Base-by-base conservation (phyloP, 1,140 invertebrate genomes). In the Drosophila guanche region DNA sequence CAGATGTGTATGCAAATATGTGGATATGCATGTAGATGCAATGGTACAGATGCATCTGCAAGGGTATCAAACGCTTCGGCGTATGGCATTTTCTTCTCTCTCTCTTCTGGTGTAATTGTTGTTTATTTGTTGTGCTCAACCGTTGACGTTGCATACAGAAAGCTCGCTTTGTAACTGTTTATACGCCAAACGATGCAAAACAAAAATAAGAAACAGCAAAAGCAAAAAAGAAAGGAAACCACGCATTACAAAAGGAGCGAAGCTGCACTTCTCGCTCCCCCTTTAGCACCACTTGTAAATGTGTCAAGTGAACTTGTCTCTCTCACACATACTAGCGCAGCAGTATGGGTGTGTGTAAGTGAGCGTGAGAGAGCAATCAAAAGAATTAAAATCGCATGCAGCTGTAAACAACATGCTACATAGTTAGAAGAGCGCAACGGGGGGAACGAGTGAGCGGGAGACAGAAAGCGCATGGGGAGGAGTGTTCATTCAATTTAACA, bases 71-170 rank as follows among this genome's bases (percentile, higher is more conserved):
- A 12, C 10, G 4, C 10, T 37, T 37, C 33, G 10, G 10, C 10
- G 4, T 37, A 12, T 37, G 33, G 12, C 33, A 3, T 1, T 27
- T 6, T 5, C 25, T 5, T 27, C 25, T 2, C 25, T 27, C 16
- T 20, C 10, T 37, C 33, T 37, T 12, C 33, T 76, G 45, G 70
- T 61, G 51, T 61, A 66, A 25, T 45, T 75, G 68, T 43, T 79
- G 58, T 75, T 84, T 84, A 79, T 85, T 85, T 83, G 73, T 52
- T 53, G 76, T 66, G 76, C 59, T 63, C 71, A 79, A 79, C 72
- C 66, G 78, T 86, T 86, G 81, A 86, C 81, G 81, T 86, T 86
- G 83, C 83, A 88, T 71, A 81, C 61, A 70, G 42, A 50, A 60
- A 83, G 51, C 37, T 52, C 58, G 57, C 51, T 79, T 81, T 71